These are phyloP conservation scores for Hemithea aestivaria DNA, from an alignment of 2,888 invertebrate genomes.

Conservation along the genomic window DNA sequence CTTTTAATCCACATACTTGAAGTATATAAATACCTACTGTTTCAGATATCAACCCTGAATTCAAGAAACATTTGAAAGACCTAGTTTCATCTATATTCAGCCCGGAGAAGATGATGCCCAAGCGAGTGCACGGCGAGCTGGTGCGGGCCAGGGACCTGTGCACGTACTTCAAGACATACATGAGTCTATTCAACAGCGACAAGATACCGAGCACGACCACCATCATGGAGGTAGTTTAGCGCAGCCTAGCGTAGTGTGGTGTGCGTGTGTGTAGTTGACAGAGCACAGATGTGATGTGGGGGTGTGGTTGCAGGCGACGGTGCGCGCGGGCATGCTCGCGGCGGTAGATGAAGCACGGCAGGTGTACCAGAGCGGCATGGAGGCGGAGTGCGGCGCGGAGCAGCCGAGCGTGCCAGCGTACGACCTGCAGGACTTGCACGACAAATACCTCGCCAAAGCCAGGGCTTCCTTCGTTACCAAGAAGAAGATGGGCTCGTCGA, in stretches of 20 bases:
- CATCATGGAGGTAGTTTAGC: not conserved
- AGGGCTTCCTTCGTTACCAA: too few species aligned
- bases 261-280: too few species aligned
- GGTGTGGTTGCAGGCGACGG: too few species aligned
- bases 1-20: too few species aligned
- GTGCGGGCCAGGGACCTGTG: not conserved
- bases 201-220: not conserved
- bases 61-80: too few species aligned
- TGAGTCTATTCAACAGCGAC: not conserved
- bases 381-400: not conserved
- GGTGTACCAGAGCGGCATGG: too few species aligned
- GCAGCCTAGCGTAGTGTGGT: too few species aligned
- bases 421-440: constrained; percentile 2
- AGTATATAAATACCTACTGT: too few species aligned
- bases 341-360: not conserved
- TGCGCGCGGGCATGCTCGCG: not conserved
- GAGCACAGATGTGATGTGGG: too few species aligned
- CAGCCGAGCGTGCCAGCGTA: not conserved
- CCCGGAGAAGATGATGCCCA: not conserved
- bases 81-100: not conserved
- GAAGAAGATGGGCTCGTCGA: too few species aligned
- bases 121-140: not conserved
- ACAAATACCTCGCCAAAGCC: not conserved
- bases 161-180: not conserved
- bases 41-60: too few species aligned